Percentiles rank a stretch among this genome's conserved stretches.
Conservation (phyloP, 2,113 vertebrate species). For the Malurus cyaneus region DNA sequence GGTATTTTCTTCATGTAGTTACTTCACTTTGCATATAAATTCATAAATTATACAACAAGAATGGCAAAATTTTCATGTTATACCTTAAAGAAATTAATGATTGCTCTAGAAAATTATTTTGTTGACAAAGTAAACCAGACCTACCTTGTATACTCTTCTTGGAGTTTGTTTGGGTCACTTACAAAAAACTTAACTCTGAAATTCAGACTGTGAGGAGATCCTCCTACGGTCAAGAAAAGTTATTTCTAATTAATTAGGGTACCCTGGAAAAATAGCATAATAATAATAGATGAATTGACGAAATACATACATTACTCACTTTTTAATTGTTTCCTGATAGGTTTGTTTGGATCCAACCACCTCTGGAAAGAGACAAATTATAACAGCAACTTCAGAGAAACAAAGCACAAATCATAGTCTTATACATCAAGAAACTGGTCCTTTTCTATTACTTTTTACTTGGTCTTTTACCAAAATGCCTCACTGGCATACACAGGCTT, state of each 20-base stretch:
- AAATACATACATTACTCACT: constrained; percentile 83
- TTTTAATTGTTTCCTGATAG: constrained; percentile 98
- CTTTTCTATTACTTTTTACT: not conserved
- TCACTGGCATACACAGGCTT: not conserved
- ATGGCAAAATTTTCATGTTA: not conserved
- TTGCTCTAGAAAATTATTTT: not conserved
- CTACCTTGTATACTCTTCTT: constrained; percentile 98
- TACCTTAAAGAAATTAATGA: not conserved
- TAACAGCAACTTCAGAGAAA: constrained; percentile 17
- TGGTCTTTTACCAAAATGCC: not conserved
- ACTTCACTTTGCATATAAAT: not conserved
- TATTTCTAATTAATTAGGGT: constrained; percentile 72
- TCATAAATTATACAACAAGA: not conserved
- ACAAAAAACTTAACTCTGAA: constrained; percentile 99
- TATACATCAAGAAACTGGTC: not conserved
- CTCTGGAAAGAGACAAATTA: constrained; percentile 83
- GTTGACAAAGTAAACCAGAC: constrained; percentile 12
- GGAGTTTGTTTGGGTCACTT: constrained; percentile 92
- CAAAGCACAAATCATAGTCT: not conserved
- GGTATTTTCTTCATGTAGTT: not conserved
- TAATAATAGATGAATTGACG: constrained; percentile 18
- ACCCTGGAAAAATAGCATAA: constrained; percentile 35
- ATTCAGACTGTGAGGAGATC: constrained; percentile 93
- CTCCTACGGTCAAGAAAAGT: constrained; percentile 79
- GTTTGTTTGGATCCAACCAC: constrained; percentile 98